Base-by-base conservation (phyloP, 2,113 vertebrate species). In the Chionis minor region DNA sequence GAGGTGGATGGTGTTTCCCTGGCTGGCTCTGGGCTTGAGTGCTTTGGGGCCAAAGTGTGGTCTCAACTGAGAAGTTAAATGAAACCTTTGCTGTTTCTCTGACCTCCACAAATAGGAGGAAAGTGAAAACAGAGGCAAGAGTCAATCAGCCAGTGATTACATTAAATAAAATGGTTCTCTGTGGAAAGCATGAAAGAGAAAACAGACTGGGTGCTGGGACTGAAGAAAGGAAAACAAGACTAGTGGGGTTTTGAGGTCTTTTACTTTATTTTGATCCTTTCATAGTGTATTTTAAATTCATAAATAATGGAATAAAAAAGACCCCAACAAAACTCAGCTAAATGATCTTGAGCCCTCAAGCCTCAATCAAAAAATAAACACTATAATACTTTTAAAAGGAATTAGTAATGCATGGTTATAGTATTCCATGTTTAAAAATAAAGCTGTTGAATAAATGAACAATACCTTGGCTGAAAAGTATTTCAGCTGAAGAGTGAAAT, bases 401-500 rank as follows among this genome's bases (percentile, higher is more conserved):
- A 95, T 96, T 96, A 94, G 94, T 91, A 93, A 93, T 89, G 85
- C 94, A 94, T 87, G 85, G 92, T 96, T 94, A 90, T 80, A 90
- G 70, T 89, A 95, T 88, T 95, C 62, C 67, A 65, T 86, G 92
- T 96, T 96, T 96, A 94, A 97, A 97, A 97, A 96, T 96, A 97
- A 97, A 96, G 86, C 95, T 94, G 94, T 93, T 92, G 95, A 95
- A 96, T 95, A 96, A 96, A 96, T 96, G 97, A 97, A 96, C 96
- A 96, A 96, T 97, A 96, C 90, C 61, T 90, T 90, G 78, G 88
- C 94, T 92, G 95, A 94, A 93, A 96, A 94, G 88, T 96, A 93
- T 96, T 97, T 96, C 90, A 92, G 94, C 93, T 94, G 92, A 96
- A 93, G 94, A 97, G 95, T 91, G 96, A 97, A 97, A 97, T 97